These are phyloP conservation scores for Lydus trimaculatus DNA, from an alignment of 2,888 invertebrate species.

Conservation along the genomic window DNA sequence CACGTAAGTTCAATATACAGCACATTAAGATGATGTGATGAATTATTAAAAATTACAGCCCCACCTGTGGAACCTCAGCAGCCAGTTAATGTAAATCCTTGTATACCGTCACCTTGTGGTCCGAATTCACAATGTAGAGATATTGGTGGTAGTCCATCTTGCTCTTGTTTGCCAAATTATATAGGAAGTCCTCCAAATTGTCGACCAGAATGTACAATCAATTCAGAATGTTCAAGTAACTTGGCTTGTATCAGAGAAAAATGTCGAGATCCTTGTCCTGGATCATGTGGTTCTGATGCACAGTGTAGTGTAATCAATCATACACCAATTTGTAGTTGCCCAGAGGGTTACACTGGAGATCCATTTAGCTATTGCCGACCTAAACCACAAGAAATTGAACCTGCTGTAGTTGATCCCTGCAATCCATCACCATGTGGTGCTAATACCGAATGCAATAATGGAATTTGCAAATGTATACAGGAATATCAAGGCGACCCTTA, in stretches of 20 bases:
- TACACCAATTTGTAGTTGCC: conserved; percentile 76
- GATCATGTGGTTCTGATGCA: conserved; percentile 76
- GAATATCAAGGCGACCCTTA: conserved; percentile 79
- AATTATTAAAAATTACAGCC: conserved; percentile 38
- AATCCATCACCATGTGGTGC: conserved; percentile 73
- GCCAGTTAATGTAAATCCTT: conserved; percentile 67
- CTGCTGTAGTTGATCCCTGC: conserved; percentile 61
- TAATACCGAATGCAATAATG: conserved; percentile 69
- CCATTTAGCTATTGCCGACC: conserved; percentile 62
- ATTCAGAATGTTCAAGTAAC: conserved; percentile 72
- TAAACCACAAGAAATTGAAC: conserved; percentile 46
- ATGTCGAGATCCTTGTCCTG: conserved; percentile 78
- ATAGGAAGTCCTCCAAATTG: conserved; percentile 77
- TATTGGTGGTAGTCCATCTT: conserved; percentile 71
- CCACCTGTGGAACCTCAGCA: conserved; percentile 17
- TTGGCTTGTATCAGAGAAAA: conserved; percentile 76
- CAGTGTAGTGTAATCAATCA: conserved; percentile 77
- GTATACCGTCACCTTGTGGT: conserved; percentile 76
- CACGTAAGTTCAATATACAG: conserved; percentile 52
- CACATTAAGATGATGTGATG: not conserved
- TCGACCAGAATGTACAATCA: conserved; percentile 75
- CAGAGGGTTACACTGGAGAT: conserved; percentile 70
- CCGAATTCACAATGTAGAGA: conserved; percentile 75
- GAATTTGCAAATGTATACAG: conserved; percentile 72
- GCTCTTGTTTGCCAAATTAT: conserved; percentile 70